phyloP scores from a whole-genome alignment of 2,888 invertebrate genomes.

The Gandaritis pyraliata region DNA sequence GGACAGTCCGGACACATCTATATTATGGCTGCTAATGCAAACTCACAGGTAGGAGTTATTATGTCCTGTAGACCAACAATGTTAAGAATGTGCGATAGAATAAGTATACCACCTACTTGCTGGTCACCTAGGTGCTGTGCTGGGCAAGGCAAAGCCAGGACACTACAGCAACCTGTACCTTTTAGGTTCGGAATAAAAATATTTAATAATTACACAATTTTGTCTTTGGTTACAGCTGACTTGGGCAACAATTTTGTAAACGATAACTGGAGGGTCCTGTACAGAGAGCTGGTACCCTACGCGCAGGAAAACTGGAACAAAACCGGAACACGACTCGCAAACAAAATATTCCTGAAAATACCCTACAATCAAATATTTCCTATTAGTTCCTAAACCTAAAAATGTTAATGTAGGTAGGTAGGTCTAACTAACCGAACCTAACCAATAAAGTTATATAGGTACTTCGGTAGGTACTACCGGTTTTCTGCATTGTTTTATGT shows the following conservation, averaged over 20 bases:
- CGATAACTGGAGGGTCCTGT: constrained; percentile 85
- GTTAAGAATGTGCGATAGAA: too few species aligned
- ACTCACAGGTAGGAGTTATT: too few species aligned
- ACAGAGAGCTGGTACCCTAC: constrained; percentile 82
- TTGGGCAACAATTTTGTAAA: constrained; percentile 83
- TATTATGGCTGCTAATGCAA: too few species aligned
- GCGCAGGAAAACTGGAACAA: constrained; percentile 83
- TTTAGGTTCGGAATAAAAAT: too few species aligned
- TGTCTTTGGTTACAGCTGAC: constrained; percentile 73
- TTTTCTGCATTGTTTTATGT: constrained; percentile 44
- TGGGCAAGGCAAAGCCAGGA: too few species aligned
- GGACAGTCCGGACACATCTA: too few species aligned
- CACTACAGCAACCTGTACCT: too few species aligned
- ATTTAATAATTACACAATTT: neutral
- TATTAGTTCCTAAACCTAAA: constrained; percentile 33
- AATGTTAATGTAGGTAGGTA: neutral
- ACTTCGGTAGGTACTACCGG: constrained; percentile 9
- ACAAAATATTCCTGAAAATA: constrained; percentile 82
- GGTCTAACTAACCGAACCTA: too few species aligned
- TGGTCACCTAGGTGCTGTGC: too few species aligned
- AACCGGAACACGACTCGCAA: constrained; percentile 78
- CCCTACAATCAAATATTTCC: constrained; percentile 76
- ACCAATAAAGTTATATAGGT: constrained; percentile 21
- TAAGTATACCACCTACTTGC: too few species aligned
- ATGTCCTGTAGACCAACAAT: too few species aligned